Evolutionary conservation across 2,113 vertebrate genomes (phyloP).

Genomic region (Stigmatopora nigra): DNA sequence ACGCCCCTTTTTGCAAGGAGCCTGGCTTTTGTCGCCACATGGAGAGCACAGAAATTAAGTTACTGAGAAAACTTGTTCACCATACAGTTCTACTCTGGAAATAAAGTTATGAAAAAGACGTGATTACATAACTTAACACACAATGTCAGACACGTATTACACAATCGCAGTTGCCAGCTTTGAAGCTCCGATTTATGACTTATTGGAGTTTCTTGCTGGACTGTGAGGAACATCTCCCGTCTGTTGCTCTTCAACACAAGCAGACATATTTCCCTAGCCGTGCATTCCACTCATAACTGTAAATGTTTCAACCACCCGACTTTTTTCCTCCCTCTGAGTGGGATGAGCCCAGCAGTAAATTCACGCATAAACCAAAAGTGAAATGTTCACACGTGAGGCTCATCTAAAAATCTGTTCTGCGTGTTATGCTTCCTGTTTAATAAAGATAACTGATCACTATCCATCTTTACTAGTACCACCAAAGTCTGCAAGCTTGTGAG

Average conservation of each 20-base stretch:
- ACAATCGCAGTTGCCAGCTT: neutral
- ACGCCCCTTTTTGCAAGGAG: constrained; percentile 25
- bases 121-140: neutral
- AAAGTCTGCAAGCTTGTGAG: neutral
- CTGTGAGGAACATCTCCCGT: constrained; percentile 16
- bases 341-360: constrained; percentile 44
- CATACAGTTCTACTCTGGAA: constrained; percentile 7
- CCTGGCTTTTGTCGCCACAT: constrained; percentile 23
- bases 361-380: constrained; percentile 36
- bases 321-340: constrained; percentile 11
- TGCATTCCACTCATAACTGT: constrained; percentile 67
- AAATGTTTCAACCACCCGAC: constrained; percentile 46
- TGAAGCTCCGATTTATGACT: constrained; percentile 14
- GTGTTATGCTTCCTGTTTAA: neutral
- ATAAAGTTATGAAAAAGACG: neutral
- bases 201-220: neutral
- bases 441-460: neutral
- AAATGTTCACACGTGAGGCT: constrained; percentile 1
- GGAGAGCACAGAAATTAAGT: constrained; percentile 4
- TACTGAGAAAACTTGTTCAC: constrained; percentile 2
- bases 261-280: constrained; percentile 35
- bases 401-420: neutral
- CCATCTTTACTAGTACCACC: neutral
- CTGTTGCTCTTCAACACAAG: constrained; percentile 36
- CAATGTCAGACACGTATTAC: neutral